Evolutionary conservation across 1,140 invertebrate species (phyloP), one percentile per base, ranked within the genome.

Genomic region (Drosophila baimaii): DNA sequence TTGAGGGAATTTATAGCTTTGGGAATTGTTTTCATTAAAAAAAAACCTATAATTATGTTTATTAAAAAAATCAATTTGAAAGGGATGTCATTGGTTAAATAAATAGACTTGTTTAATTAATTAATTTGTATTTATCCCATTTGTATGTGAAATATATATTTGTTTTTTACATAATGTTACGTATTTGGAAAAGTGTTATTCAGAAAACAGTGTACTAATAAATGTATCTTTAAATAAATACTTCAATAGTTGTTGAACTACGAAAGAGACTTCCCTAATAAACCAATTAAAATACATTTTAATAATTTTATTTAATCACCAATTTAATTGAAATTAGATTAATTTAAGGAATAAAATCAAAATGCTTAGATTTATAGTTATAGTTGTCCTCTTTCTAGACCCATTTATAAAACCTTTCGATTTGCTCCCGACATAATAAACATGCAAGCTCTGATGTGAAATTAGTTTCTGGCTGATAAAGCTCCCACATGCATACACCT

Each of bases 401-500:
- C 5, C 7, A 21, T 52, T 74, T 57, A 23, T 58, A n/a, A 37
- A 13, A 21, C 9, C 12, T 43, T 77, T 59, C 19, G 61, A 29
- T 31, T 54, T 66, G 52, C 70, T 61, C 15, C 63, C 29, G 35
- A 71, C 47, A 41, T 62, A 75, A 62, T 62, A 54, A 66, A 75
- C 74, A 85, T 78, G 65, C 41, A 77, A 44, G 41, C 46, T 49
- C 37, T 12, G 29, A 63, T 23, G 46, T 66, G 63, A 63, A 84
- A 81, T 81, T 89, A 84, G 69, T 81, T 58, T 77, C 44, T 66
- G 29, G 19, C 51, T 63, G 72, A 84, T 88, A 90, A 90, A 66
- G 71, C 47, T 41, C 55, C 81, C 72, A 81, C 61, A 69, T 79
- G 79, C 71, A 77, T 52, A 66, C 85, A 90, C 84, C 77, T 88